A percentile compares a stretch with the other conserved stretches of the same genome.
Evolutionary conservation across 2,888 invertebrate species (phyloP).

Genomic region (Habroteleia sp.): DNA sequence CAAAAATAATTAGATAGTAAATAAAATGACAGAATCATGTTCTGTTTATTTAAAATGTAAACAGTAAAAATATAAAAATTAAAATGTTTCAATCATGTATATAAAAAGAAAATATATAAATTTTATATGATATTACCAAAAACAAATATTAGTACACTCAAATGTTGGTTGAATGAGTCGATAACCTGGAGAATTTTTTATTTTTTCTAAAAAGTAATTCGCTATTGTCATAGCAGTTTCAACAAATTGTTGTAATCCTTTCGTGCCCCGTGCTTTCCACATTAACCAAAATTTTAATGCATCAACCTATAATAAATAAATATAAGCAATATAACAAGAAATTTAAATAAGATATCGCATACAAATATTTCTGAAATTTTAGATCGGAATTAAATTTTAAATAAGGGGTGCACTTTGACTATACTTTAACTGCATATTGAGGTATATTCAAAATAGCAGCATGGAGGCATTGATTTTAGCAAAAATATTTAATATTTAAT

Average conservation of each 20-base stretch:
- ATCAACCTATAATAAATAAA: slow-evolving; percentile 84
- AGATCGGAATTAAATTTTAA: no score
- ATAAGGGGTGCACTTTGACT: no score
- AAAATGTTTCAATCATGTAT: neutral
- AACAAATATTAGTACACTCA: slow-evolving; percentile 93
- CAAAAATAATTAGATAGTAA: no score
- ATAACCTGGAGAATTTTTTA: slow-evolving; percentile 83
- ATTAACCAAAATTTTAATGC: slow-evolving; percentile 96
- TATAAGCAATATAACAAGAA: no score
- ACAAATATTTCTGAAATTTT: no score
- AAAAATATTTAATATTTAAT: neutral
- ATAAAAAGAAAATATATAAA: neutral
- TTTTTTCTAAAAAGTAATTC: slow-evolving; percentile 82
- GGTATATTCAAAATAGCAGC: no score
- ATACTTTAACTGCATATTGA: no score
- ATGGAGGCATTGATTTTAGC: no score
- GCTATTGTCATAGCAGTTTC: slow-evolving; percentile 86
- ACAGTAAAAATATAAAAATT: no score
- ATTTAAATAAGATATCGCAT: no score
- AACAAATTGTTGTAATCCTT: slow-evolving; percentile 83
- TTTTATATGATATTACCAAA: slow-evolving; percentile 85
- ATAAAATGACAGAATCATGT: no score
- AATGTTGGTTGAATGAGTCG: slow-evolving; percentile 84
- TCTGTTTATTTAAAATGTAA: no score
- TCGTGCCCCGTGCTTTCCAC: slow-evolving; percentile 91